Evolutionary conservation across 2,797 vertebrate genomes (phyloP), one percentile per base, ranked within the genome.

Genomic region (Peromyscus nudipes): DNA sequence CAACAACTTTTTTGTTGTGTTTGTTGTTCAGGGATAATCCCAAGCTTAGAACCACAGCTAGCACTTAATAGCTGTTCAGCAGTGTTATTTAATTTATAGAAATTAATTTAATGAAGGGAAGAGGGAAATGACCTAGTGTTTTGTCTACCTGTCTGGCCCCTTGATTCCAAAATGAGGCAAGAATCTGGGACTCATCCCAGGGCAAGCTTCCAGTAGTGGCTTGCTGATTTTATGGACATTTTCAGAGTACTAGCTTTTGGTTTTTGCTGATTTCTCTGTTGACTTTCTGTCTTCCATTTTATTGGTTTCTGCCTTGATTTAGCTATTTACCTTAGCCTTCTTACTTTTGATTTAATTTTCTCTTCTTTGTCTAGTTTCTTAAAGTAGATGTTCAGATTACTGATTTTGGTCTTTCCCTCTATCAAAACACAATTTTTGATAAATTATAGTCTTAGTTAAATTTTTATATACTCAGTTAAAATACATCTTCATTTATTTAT

Each of bases 251-350:
- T 4, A 73, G 60, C 23, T 84, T 96, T 96, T 71, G 34, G 89
- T 29, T 92, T 97, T 90, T 95, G 52, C 94, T 92, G 71, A 85
- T 91, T 96, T 84, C 64, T 84, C 49, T 37, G 34, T 69, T 64
- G 64, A 37, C 34, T 96, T 87, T 9, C 40, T 87, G 4, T 55
- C 95, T 96, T 76, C 40, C 16, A 37, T 60, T 81, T 89, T 25
- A 79, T 49, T 96, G 67, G n/a, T 85, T 96, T 93, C 65, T 77
- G 25, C 25, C 81, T 4, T 65, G 43, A 79, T 64, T 73, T 88
- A 31, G 25, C 69, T 75, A 65, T 75, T 83, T 96, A 65, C 93
- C 67, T 55, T 52, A 81, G 87, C 82, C 34, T 94, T 86, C 23
- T 79, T 83, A 52, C 49, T 88, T 96, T 89, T 52, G 64, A 81